These are phyloP conservation scores for Muscina levida DNA, from an alignment of 2,888 invertebrate species.

Conservation along the genomic window DNA sequence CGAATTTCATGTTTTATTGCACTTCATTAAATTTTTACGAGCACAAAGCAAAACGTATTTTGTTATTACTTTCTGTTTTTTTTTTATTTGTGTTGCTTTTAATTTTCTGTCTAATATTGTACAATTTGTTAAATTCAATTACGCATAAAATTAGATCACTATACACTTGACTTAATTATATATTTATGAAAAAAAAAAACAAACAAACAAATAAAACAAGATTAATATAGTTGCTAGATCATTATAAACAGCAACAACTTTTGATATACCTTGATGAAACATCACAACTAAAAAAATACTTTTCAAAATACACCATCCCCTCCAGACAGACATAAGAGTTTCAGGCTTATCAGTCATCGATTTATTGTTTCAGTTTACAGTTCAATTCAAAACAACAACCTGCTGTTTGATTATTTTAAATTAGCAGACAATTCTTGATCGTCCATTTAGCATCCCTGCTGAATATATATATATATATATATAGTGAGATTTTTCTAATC, in stretches of 20 bases:
- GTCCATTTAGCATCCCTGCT: not conserved
- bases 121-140: conserved; percentile 77
- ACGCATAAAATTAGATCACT: conserved; percentile 76
- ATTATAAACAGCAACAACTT: conserved; percentile 19
- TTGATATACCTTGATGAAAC: no score
- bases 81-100: not conserved
- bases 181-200: no score
- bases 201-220: no score
- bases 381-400: no score
- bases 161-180: conserved; percentile 74
- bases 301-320: conserved; percentile 32
- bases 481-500: conserved; percentile 23
- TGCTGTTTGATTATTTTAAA: conserved; percentile 15
- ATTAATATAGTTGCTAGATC: no score
- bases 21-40: conserved; percentile 28
- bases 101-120: conserved; percentile 45
- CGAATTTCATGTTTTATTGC: conserved; percentile 7
- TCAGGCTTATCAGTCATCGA: conserved; percentile 37
- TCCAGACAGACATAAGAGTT: conserved; percentile 18
- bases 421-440: not conserved
- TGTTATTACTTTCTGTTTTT: conserved; percentile 2
- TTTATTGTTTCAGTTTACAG: not conserved
- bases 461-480: no score
- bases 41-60: not conserved
- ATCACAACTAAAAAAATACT: conserved; percentile 12